Evolutionary conservation across 1,140 invertebrate species (phyloP), one percentile per base, ranked within the genome.

Genomic region (Centruroides vittatus): DNA sequence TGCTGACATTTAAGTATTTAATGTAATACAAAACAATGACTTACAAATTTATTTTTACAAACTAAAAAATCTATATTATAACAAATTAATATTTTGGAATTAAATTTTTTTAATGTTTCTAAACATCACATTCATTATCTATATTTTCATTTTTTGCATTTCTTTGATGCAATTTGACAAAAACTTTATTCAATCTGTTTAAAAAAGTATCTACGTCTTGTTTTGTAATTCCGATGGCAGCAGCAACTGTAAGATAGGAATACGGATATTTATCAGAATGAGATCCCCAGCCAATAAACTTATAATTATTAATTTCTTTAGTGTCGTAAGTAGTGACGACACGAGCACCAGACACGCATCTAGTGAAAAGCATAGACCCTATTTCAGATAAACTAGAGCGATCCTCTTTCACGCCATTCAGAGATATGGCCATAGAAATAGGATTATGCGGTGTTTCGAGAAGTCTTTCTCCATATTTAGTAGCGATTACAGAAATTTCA

Each of bases 291-390:
- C 83, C 83, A 76, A 61, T 60, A 67, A 78, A 83, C 66, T 78
- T 76, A 63, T 77, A 75, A 35, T 76, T 77, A 62, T 76, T 76
- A 59, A 84, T 78, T 61, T 75, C 75, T 70, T 82, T 82, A 10
- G 70, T 69, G 60, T 81, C 80, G 10, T 73, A 73, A 23, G 75
- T 74, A 11, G 79, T 76, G 53, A 84, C 78, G 41, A 82, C 79
- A 10, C 66, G 56, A 10, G 60, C 47, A 49, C 59, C 58, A 57
- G 62, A 67, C 12, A 87, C 82, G 69, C 80, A 81, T 64, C 84
- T 77, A 48, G 82, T 76, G 70, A 86, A 88, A 47, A 88, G 72
- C 80, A 85, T 86, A 3, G 84, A 85, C 3, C 85, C 85, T 52
- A 87, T 72, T 72, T 83, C 69, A 53, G 79, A 81, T 47, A 80